A percentile compares a stretch with the other conserved stretches of the same genome.
These are phyloP conservation scores for Gavialis gangeticus DNA, from an alignment of 2,113 vertebrate species.

Conservation along the genomic window DNA sequence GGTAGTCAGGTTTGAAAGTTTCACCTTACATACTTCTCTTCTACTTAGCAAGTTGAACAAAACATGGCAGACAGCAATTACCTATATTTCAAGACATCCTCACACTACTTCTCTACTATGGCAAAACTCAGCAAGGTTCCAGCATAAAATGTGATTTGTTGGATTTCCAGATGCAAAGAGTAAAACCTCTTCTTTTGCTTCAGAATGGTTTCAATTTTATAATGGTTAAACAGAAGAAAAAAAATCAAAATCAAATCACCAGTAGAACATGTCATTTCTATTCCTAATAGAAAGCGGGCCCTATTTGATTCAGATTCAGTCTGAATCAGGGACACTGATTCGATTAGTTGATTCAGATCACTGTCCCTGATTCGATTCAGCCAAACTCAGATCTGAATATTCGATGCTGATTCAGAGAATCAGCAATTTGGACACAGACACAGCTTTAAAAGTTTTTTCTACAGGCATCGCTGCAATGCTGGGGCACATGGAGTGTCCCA, in stretches of 20 bases:
- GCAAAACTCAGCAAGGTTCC: not conserved
- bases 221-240: not conserved
- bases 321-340: no score
- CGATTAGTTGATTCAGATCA: no score
- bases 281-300: no score
- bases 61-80: not conserved
- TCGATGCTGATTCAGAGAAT: no score
- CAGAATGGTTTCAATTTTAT: not conserved
- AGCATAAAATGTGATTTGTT: rapidly evolving
- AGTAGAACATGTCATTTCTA: not conserved
- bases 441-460: no score
- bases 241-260: not conserved
- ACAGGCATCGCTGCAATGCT: no score
- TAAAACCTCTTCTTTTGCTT: not conserved
- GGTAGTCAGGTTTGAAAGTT: rapidly evolving
- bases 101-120: not conserved
- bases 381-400: no score
- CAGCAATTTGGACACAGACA: no score
- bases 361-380: no score
- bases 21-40: not conserved
- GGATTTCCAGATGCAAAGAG: not conserved
- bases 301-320: no score
- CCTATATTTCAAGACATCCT: not conserved
- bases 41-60: not conserved
- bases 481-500: no score